Base-by-base conservation (phyloP, 2,113 vertebrate species). In the Nothobranchius kuhntae region DNA sequence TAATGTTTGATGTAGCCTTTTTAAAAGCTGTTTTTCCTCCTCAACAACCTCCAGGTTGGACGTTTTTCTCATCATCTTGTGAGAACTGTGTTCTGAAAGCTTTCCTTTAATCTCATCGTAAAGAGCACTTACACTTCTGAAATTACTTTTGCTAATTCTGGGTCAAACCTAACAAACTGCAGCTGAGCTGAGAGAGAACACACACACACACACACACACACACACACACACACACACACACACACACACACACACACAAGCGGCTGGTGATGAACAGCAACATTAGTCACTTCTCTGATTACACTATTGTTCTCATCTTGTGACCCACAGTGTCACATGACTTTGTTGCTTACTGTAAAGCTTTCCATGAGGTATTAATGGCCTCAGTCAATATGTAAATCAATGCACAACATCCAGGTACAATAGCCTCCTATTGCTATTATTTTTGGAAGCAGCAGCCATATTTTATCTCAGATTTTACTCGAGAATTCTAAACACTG, bases 141-240 rank as follows among this genome's bases (percentile, higher is more conserved):
- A 84, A 87, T 68, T 86, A 68, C 72, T 79, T 42, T 71, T 81
- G 73, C 69, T 79, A 78, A 87, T 85, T 86, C 68, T 84, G 72
- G 78, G 78, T 73, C 78, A 75, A 64, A 78, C 58, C 64, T 81
- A 72, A 81, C 72, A 78, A 71, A 80, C 78, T 85, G 79, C 77
- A 52, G 55, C 65, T 68, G 64, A 81, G 61, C 68, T 71, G 52
- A 52, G 53, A 9, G 35, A 79, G 52, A 76, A 78, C 71, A 73
- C 53, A 15, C 30, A 30, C 30, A 30, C 30, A 30, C 30, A 30
- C 30, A 35, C 55, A 21, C 45, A 12, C 12, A 44, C 75, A 40
- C 69, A 58, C 68, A n/a, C 56, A 21, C 21, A 21, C 21, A 21
- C 21, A 21, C 21, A 21, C 21, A 21, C 21, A 21, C 21, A 21